Conservation (phyloP, 2,888 invertebrate species). For the Myopa tessellatipennis region DNA sequence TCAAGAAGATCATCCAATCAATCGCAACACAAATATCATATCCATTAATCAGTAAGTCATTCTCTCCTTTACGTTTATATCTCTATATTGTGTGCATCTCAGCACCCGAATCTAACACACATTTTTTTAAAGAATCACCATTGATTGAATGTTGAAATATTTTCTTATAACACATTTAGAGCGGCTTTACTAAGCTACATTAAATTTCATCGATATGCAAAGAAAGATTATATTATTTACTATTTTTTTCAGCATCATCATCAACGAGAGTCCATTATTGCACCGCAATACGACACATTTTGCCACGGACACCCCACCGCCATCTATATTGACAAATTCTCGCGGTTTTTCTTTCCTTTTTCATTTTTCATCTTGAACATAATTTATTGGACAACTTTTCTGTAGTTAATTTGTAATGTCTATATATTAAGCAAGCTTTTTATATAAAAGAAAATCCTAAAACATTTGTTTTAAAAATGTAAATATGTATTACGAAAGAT, state of each 20-base stretch:
- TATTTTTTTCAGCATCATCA: constrained; percentile 14
- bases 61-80: too few species aligned
- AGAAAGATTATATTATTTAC: neutral
- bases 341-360: constrained; percentile 89
- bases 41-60: too few species aligned
- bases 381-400: constrained; percentile 89
- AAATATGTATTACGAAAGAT: neutral
- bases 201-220: too few species aligned
- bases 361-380: constrained; percentile 91
- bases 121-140: too few species aligned
- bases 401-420: constrained; percentile 61
- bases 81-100: too few species aligned
- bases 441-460: constrained; percentile 45
- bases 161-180: too few species aligned
- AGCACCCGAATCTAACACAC: too few species aligned
- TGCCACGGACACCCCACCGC: constrained; percentile 84
- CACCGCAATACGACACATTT: constrained; percentile 85
- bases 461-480: constrained; percentile 64
- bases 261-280: constrained; percentile 74
- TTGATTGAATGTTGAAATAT: too few species aligned
- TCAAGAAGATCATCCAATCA: too few species aligned
- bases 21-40: too few species aligned
- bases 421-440: constrained; percentile 3
- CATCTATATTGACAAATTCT: constrained; percentile 87
- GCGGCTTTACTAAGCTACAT: too few species aligned